Evolutionary conservation across 2,797 vertebrate species (phyloP).

Genomic region (Microchirus variegatus): DNA sequence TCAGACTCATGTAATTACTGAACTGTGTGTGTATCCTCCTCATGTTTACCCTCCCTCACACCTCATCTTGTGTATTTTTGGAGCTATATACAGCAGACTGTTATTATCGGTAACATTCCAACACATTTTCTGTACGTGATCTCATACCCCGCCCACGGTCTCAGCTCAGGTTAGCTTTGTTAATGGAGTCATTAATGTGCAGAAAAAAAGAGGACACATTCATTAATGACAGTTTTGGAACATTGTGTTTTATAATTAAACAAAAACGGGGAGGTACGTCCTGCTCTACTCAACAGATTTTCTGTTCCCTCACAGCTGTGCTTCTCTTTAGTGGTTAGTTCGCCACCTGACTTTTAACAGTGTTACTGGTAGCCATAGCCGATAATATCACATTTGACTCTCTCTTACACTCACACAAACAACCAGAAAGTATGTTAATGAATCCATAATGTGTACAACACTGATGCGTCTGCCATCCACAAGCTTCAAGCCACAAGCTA

Average conservation of each 20-base stretch:
- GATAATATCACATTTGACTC: background rate
- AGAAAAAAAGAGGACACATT: conserved; percentile 45
- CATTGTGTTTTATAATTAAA: conserved; percentile 61
- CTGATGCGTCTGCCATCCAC: background rate
- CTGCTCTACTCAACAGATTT: conserved; percentile 38
- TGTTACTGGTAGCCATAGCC: background rate
- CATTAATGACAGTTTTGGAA: conserved; percentile 64
- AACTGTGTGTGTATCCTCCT: conserved; percentile 51
- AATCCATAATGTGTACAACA: too few species aligned
- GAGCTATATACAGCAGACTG: conserved; percentile 39
- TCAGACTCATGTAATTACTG: conserved; percentile 58
- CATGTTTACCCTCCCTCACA: conserved; percentile 54
- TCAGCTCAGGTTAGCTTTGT: conserved; percentile 40
- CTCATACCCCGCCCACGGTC: background rate
- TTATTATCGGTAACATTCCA: conserved; percentile 48
- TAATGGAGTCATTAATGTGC: conserved; percentile 67
- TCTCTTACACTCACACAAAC: too few species aligned
- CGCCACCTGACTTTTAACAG: conserved; percentile 1
- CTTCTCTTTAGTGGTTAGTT: conserved; percentile 15
- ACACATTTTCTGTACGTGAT: conserved; percentile 17
- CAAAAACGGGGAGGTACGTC: conserved; percentile 26
- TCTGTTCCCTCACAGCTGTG: conserved; percentile 30
- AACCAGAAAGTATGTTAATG: conserved; percentile 7
- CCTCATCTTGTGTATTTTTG: conserved; percentile 37
- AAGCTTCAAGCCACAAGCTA: conserved; percentile 28